Percentiles rank a stretch among this genome's conserved stretches.
Evolutionary conservation across 2,113 vertebrate genomes (phyloP).

Genomic region (Vombatus ursinus): DNA sequence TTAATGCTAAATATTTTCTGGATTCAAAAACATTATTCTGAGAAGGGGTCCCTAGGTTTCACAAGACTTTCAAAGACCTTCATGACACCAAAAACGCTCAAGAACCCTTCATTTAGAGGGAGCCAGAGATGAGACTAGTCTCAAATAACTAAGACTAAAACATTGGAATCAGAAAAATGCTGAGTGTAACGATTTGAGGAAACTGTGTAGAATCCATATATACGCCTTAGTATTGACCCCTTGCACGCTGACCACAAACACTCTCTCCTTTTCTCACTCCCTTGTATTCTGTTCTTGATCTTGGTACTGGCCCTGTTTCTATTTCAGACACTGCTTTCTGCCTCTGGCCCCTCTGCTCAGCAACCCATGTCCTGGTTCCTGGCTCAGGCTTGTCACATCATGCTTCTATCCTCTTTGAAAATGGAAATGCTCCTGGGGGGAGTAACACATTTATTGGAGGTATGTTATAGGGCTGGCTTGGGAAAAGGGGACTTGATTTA

Average conservation of each 20-base stretch:
- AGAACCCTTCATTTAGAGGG: not conserved
- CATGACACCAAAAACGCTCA: not conserved
- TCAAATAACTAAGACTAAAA: not conserved
- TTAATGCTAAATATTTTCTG: not conserved
- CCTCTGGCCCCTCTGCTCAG: not conserved
- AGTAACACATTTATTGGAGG: not conserved
- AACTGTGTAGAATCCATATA: not conserved
- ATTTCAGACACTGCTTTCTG: not conserved
- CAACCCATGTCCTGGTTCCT: not conserved
- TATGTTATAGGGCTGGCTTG: not conserved
- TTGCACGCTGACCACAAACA: not conserved
- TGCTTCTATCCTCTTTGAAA: constrained; percentile 29
- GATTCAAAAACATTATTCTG: not conserved
- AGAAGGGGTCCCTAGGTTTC: not conserved
- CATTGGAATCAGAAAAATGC: not conserved
- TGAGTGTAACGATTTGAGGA: not conserved
- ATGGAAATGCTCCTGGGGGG: constrained; percentile 19
- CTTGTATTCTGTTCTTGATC: not conserved
- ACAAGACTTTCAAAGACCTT: not conserved
- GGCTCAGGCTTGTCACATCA: not conserved
- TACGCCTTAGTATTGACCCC: not conserved
- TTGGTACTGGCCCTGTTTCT: not conserved
- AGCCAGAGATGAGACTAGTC: not conserved
- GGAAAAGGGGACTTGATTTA: not conserved
- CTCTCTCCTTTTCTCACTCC: not conserved